Conservation (phyloP, 2,797 vertebrate species). For the Bucorvus abyssinicus region DNA sequence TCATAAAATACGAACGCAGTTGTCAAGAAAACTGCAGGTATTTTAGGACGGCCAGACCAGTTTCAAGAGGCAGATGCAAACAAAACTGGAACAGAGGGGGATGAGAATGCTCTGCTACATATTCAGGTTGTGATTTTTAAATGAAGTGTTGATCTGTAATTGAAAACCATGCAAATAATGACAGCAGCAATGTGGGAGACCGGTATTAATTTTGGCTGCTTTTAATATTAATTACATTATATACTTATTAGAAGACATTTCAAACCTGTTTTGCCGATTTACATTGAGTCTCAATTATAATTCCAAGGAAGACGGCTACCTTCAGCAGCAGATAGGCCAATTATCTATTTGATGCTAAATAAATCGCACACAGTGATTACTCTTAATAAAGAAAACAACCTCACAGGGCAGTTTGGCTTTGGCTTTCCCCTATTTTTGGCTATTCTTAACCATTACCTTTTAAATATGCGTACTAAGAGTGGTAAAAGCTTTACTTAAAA, state of each 20-base stretch:
- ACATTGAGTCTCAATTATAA: neutral
- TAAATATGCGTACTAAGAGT: neutral
- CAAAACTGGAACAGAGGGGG: neutral
- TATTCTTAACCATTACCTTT: neutral
- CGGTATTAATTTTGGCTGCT: conserved; percentile 37
- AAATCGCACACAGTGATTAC: neutral
- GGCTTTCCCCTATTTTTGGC: neutral
- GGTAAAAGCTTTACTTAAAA: conserved; percentile 8
- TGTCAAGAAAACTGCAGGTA: neutral
- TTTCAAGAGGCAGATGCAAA: neutral
- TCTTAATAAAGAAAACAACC: neutral
- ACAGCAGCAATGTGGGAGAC: conserved; percentile 24
- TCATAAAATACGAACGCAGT: neutral
- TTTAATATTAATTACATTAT: conserved; percentile 46
- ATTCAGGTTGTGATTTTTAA: conserved; percentile 6
- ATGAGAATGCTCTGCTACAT: neutral
- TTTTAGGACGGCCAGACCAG: neutral
- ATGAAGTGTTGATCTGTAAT: conserved; percentile 30
- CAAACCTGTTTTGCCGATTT: conserved; percentile 52
- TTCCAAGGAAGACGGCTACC: neutral
- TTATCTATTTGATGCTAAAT: neutral
- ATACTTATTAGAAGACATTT: conserved; percentile 4
- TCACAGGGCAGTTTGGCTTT: neutral
- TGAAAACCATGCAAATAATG: conserved; percentile 53
- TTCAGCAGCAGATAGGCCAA: neutral